Evolutionary conservation across 2,797 vertebrate genomes (phyloP), one percentile per base, ranked within the genome.

Genomic region (Epinephelus coioides): DNA sequence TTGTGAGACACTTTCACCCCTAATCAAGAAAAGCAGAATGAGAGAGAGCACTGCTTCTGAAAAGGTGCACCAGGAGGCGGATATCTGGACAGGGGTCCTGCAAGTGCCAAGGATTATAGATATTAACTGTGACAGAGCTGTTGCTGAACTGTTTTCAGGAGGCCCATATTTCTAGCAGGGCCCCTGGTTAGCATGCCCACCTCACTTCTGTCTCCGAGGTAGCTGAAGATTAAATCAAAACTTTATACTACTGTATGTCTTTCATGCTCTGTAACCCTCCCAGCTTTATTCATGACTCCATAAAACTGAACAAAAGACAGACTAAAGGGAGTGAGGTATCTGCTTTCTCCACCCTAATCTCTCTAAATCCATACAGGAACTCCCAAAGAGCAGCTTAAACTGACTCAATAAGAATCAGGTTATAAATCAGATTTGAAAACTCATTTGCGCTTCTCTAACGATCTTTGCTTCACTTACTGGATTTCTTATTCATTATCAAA

Each of bases 321-420:
- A 55, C n/a, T 21, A 30, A 79, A 4, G 4, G 27, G 15, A 25
- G 56, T 19, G 78, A 70, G 34, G 30, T 67, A 67, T 81, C 65
- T 60, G 56, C 47, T 76, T 73, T 73, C 74, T 78, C 71, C 54
- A 54, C 27, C 18, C 17, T 78, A 73, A 81, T 78, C 65, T 78
- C 54, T 50, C 15, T 67, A 79, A 87, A 85, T 73, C 76, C 76
- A 81, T 56, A 76, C 73, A 80, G 50, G 46, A 80, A 55, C 60
- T 70, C 43, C 77, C 67, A 13, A 38, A 53, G 74, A 84, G 43
- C 44, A 51, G 76, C 63, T 54, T 68, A 44, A 50, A 1, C n/a
- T 40, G 47, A 62, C 66, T 79, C 67, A 69, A 65, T 43, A 12
- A 57, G 55, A 69, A 57, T 69, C 54, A 56, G 18, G 38, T 2